These are phyloP conservation scores for Pachycephus smyrnensis DNA, from an alignment of 2,888 invertebrate species.

Conservation along the genomic window DNA sequence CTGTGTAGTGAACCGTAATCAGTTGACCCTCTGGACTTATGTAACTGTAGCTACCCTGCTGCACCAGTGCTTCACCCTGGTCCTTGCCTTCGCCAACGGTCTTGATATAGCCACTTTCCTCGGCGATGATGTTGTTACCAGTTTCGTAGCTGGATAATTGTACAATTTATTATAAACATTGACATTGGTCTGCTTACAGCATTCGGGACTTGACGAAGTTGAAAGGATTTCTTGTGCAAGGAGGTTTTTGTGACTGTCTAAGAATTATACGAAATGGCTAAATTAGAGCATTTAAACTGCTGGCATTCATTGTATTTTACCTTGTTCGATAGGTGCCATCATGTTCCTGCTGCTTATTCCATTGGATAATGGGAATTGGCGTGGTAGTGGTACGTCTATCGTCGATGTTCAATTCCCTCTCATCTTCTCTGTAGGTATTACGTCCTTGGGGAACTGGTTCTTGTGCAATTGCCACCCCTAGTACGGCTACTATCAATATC, in stretches of 20 bases:
- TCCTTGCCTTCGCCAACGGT: conserved; percentile 77
- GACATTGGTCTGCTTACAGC: too few relatives aligned
- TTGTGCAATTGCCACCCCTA: conserved; percentile 58
- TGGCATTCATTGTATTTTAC: conserved; percentile 67
- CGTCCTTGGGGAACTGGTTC: conserved; percentile 29
- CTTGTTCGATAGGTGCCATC: conserved; percentile 87
- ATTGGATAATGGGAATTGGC: conserved; percentile 83
- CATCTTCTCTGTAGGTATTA: conserved; percentile 21
- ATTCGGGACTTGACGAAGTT: too few relatives aligned
- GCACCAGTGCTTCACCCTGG: conserved; percentile 78
- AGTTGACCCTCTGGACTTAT: conserved; percentile 83
- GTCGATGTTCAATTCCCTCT: neutral
- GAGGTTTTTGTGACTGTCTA: neutral
- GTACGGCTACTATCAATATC: conserved; percentile 49
- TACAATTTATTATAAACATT: neutral
- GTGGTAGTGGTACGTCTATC: conserved; percentile 71
- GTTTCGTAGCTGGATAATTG: conserved; percentile 78
- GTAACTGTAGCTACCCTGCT: conserved; percentile 83
- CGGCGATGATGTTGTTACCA: conserved; percentile 83
- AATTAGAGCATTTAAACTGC: too few relatives aligned
- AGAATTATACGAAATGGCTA: conserved; percentile 6
- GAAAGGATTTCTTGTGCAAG: too few relatives aligned
- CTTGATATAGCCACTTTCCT: conserved; percentile 83
- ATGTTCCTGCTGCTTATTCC: conserved; percentile 85
- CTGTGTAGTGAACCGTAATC: conserved; percentile 82